Evolutionary conservation across 2,888 invertebrate species (phyloP), one percentile per base, ranked within the genome.

Genomic region (Lysandra bellargus): DNA sequence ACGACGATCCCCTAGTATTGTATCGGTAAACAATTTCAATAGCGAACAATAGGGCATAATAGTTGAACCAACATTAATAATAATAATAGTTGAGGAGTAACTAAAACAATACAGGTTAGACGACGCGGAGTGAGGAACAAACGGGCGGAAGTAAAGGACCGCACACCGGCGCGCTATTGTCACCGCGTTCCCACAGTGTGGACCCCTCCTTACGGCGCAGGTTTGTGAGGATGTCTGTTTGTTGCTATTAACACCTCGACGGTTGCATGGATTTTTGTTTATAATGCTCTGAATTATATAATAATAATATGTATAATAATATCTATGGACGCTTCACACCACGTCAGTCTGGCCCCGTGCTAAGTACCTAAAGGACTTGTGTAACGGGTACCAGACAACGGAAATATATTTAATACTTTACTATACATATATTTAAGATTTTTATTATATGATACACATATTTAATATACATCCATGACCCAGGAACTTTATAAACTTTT

Each of bases 1-100:
- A 14, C 7, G 0, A 64, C 14, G 5, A 33, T 33, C 33, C 69
- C 69, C 69, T 64, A 14, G 23, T 33, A 37, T 69, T 69, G 69
- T 69, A 69, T 69, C 69, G 33, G 69, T 37, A 14, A 69, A 69
- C 69, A 69, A 4, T 69, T 69, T 69, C 69, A 37, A 69, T 69
- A 14, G 64, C 12, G 33, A 69, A 57, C 33, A 69, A 69, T 69
- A 37, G 17, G 14, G 12, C 33, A 30, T 64, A 64, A 69, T 69
- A 14, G 33, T 69, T 69, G 30, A 69, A 69, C 9, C 14, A 69
- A 37, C 69, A 69, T 69, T 69, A 69, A 69, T 69, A 69, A 69
- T 69, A 69, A 69, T 69, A 69, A 69, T 69, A 69, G 37, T 33
- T 69, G 5, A 69, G 12, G 30, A 37, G 33, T 33, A 69, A 37